phyloP scores from a whole-genome alignment of 2,888 invertebrate genomes.

The Agrochola litura region DNA sequence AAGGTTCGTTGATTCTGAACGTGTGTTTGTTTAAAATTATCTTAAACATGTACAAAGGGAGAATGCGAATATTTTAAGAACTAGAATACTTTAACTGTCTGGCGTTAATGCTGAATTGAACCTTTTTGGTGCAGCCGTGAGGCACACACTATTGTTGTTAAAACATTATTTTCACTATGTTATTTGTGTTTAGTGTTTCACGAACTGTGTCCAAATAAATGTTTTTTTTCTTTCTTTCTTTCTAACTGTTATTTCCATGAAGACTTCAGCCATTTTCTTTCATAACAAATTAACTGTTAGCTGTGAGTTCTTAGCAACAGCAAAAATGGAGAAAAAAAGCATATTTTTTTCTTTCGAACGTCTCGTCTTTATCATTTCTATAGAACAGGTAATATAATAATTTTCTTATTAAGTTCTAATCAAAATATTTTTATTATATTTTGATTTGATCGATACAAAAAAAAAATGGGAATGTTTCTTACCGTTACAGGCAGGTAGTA shows the following conservation, averaged over 20 bases:
- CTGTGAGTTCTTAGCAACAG: not conserved
- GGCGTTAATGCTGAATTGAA: too few relatives aligned
- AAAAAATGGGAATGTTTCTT: not conserved
- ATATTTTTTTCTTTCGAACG: not conserved
- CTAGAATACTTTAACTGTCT: not conserved
- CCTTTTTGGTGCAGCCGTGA: too few relatives aligned
- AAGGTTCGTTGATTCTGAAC: constrained; percentile 43
- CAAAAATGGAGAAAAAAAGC: not conserved
- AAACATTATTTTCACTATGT: too few relatives aligned
- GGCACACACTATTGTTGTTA: too few relatives aligned
- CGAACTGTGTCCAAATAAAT: too few relatives aligned
- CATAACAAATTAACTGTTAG: not conserved
- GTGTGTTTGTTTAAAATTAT: constrained; percentile 31
- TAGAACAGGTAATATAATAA: not conserved
- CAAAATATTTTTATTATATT: too few relatives aligned
- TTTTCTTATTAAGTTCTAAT: too few relatives aligned
- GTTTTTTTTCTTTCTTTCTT: too few relatives aligned
- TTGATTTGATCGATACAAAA: too few relatives aligned
- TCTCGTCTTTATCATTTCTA: not conserved
- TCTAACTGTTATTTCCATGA: not conserved
- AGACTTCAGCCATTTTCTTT: not conserved
- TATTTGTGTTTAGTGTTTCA: too few relatives aligned
- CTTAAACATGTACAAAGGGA: not conserved
- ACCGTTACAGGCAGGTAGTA: not conserved
- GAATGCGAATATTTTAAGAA: not conserved